These are phyloP conservation scores for Zeus faber DNA, from an alignment of 2,113 vertebrate species.

Conservation along the genomic window DNA sequence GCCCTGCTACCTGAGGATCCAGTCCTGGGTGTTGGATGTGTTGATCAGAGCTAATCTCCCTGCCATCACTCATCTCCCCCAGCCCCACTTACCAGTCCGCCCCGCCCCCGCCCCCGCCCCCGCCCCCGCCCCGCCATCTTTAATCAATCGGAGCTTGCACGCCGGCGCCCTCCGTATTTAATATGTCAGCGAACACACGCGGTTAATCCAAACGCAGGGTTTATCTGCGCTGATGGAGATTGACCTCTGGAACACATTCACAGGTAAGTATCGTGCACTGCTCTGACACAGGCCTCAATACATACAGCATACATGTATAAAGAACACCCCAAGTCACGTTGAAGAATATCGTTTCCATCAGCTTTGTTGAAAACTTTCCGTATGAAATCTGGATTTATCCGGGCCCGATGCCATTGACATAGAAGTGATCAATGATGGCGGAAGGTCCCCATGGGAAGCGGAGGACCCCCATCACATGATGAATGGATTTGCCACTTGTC, in stretches of 20 bases:
- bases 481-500: conserved; percentile 68
- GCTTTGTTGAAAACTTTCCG: too few relatives aligned
- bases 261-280: too few relatives aligned
- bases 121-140: conserved; percentile 26
- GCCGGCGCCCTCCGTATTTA: conserved; percentile 47
- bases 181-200: conserved; percentile 51
- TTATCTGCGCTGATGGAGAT: conserved; percentile 36
- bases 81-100: too few relatives aligned
- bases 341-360: too few relatives aligned
- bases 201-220: conserved; percentile 58
- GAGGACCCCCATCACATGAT: conserved; percentile 65
- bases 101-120: too few relatives aligned
- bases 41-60: conserved; percentile 42
- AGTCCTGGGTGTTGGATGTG: conserved; percentile 9
- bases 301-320: too few relatives aligned
- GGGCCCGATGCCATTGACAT: conserved; percentile 49
- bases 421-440: conserved; percentile 69
- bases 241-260: too few relatives aligned
- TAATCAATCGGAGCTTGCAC: conserved; percentile 60
- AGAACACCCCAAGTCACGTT: too few relatives aligned
- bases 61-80: too few relatives aligned
- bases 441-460: conserved; percentile 63
- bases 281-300: too few relatives aligned
- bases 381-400: too few relatives aligned
- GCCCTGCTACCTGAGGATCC: too few relatives aligned